Evolutionary conservation across 2,113 vertebrate species (phyloP).

Genomic region (Rousettus leschenaultii): DNA sequence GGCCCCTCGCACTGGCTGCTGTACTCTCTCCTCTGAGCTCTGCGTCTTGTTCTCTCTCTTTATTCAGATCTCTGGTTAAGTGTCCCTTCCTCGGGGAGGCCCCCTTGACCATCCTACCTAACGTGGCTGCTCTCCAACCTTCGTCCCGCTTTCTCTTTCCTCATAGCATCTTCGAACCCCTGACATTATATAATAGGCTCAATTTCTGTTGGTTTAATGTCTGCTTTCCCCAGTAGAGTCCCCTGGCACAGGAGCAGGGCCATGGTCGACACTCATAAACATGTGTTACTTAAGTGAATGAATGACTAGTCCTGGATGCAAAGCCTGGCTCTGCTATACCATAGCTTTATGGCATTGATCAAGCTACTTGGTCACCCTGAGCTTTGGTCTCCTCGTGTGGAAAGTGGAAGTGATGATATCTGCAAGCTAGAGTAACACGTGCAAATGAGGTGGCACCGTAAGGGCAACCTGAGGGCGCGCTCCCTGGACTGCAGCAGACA

Average conservation of each 20-base stretch:
- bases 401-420: background rate
- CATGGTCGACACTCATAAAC: background rate
- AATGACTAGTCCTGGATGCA: background rate
- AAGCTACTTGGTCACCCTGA: background rate
- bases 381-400: background rate
- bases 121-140: too few species aligned
- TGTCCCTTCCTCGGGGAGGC: background rate
- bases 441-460: background rate
- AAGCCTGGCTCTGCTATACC: background rate
- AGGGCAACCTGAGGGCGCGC: background rate
- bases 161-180: background rate
- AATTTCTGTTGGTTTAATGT: background rate
- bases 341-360: background rate
- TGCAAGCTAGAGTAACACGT: background rate
- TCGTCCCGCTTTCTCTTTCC: background rate
- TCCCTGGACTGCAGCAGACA: rapidly evolving
- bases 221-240: background rate
- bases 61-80: background rate
- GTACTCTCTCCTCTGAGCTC: background rate
- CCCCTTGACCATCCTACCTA: background rate
- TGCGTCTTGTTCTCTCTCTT: background rate
- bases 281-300: background rate
- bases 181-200: too few species aligned
- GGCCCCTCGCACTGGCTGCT: background rate
- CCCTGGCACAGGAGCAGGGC: background rate